Conservation (phyloP, 2,113 vertebrate species). For the Scartelaos histophorus region DNA sequence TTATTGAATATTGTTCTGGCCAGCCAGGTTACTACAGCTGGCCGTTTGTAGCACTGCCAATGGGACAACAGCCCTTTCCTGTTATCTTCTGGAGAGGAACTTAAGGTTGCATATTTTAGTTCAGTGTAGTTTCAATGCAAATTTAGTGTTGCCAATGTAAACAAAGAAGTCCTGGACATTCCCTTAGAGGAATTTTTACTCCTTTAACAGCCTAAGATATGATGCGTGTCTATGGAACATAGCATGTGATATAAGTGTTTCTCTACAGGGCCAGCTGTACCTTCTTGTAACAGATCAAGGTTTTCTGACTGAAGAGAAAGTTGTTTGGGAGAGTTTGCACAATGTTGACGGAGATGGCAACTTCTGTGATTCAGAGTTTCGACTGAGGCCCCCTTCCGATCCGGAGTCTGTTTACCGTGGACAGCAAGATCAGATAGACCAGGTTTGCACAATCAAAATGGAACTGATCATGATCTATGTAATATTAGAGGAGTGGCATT, state of each 20-base stretch:
- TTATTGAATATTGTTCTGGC: not conserved
- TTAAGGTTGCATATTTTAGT: conserved; percentile 22
- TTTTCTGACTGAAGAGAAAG: conserved; percentile 96
- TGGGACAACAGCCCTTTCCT: conserved; percentile 58
- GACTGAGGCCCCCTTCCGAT: conserved; percentile 92
- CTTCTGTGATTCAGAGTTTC: conserved; percentile 97
- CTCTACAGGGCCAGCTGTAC: conserved; percentile 90
- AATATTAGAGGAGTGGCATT: not conserved
- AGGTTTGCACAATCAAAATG: conserved; percentile 77
- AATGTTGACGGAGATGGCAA: conserved; percentile 97
- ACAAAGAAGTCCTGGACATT: conserved; percentile 33
- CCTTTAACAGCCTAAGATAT: not conserved
- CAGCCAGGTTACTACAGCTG: conserved; percentile 6
- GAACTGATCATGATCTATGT: conserved; percentile 19
- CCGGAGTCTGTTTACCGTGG: conserved; percentile 94
- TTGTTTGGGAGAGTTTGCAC: conserved; percentile 98
- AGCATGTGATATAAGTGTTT: conserved; percentile 30
- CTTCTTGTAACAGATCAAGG: conserved; percentile 97
- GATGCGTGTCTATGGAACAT: not conserved
- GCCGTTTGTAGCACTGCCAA: conserved; percentile 18
- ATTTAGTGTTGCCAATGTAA: conserved; percentile 41
- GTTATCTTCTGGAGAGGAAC: conserved; percentile 63
- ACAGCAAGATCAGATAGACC: conserved; percentile 98
- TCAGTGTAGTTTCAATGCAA: conserved; percentile 26
- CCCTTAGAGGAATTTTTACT: conserved; percentile 3